phyloP scores from a whole-genome alignment of 2,888 invertebrate genomes.

The Chorisops tibialis region DNA sequence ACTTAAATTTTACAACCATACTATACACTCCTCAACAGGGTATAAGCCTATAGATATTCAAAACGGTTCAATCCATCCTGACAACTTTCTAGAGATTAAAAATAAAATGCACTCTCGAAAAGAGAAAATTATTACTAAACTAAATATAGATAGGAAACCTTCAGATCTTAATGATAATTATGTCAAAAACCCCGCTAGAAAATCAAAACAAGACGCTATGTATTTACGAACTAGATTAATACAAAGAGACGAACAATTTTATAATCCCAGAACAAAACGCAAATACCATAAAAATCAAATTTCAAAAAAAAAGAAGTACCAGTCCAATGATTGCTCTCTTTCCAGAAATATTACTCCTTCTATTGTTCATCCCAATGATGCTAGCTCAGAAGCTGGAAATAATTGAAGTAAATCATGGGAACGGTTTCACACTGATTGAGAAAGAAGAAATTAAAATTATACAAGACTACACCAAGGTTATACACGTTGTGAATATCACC shows the following conservation, averaged over 20 bases:
- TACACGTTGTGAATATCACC: too few relatives aligned
- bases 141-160: neutral
- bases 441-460: neutral
- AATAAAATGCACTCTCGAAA: neutral
- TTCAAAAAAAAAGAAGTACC: neutral
- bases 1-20: neutral
- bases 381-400: neutral
- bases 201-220: neutral
- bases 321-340: neutral
- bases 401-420: neutral
- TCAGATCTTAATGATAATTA: neutral
- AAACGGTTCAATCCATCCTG: neutral
- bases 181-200: neutral
- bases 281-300: neutral
- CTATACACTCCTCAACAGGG: neutral
- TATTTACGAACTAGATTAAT: neutral
- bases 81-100: too few relatives aligned
- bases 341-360: neutral
- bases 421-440: neutral
- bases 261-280: neutral
- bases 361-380: neutral
- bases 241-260: neutral
- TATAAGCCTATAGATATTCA: neutral
- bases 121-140: neutral
- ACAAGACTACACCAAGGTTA: neutral